These are phyloP conservation scores for Helleia helle DNA, from an alignment of 2,888 invertebrate genomes.

Conservation along the genomic window DNA sequence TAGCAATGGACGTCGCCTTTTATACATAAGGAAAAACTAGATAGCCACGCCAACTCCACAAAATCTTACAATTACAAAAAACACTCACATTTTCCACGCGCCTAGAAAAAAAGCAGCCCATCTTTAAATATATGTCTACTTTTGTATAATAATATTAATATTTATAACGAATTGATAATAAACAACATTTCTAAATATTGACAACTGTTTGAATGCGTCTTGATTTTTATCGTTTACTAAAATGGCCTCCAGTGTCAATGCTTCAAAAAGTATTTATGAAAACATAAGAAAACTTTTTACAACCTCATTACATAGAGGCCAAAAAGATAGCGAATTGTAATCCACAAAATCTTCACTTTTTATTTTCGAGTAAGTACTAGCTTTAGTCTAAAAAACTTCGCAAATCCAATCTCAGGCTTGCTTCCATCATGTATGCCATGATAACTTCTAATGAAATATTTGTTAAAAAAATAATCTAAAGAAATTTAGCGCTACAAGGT, in stretches of 20 bases:
- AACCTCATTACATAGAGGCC: too few species aligned
- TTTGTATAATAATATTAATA: constrained; percentile 44
- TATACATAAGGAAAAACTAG: not conserved
- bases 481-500: too few species aligned
- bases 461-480: too few species aligned
- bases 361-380: too few species aligned
- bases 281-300: too few species aligned
- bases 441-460: too few species aligned
- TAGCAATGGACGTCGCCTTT: not conserved
- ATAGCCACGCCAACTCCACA: not conserved
- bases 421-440: too few species aligned
- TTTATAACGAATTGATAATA: not conserved
- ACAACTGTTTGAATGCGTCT: constrained; percentile 56
- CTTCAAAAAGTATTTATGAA: too few species aligned
- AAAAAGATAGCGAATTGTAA: too few species aligned
- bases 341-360: too few species aligned
- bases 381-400: too few species aligned
- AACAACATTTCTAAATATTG: constrained; percentile 53
- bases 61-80: not conserved
- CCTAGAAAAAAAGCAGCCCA: constrained; percentile 59
- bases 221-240: constrained; percentile 52
- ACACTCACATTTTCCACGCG: constrained; percentile 39
- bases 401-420: too few species aligned
- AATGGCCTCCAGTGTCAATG: constrained; percentile 10
- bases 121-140: constrained; percentile 38